phyloP scores from a whole-genome alignment of 2,797 vertebrate genomes.

The Hapalemur alaotrensis region DNA sequence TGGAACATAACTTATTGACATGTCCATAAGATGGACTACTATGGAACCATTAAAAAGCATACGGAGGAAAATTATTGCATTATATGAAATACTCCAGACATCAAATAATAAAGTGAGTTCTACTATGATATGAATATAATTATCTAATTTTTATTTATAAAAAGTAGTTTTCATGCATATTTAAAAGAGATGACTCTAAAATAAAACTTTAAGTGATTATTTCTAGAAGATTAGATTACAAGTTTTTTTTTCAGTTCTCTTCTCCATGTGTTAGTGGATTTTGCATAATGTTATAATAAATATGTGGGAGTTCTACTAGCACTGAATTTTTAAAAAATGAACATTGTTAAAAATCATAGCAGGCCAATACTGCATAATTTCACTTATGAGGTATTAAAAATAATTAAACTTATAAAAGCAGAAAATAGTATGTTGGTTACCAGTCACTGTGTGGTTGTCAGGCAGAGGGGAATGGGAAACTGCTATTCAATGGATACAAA shows the following conservation, averaged over 20 bases:
- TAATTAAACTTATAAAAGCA: neutral
- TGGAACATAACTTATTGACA: slow-evolving; percentile 31
- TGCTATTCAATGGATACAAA: neutral
- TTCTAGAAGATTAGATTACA: neutral
- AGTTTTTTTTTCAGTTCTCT: neutral
- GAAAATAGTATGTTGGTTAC: neutral
- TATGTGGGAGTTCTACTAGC: neutral
- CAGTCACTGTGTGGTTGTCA: neutral
- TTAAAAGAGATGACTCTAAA: neutral
- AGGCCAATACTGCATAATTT: neutral
- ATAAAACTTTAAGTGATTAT: neutral
- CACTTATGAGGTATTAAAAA: neutral
- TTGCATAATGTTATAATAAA: neutral
- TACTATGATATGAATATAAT: neutral
- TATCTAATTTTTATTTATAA: neutral
- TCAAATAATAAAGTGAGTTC: neutral
- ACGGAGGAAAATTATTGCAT: neutral
- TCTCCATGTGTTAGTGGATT: neutral
- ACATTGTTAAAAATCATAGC: neutral
- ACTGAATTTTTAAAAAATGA: neutral
- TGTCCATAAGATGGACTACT: neutral
- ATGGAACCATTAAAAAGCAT: slow-evolving; percentile 15
- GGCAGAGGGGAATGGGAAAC: neutral
- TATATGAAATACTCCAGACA: neutral
- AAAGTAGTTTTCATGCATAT: neutral